Evolutionary conservation across 2,888 invertebrate species (phyloP).

Genomic region (Beris morrisii): DNA sequence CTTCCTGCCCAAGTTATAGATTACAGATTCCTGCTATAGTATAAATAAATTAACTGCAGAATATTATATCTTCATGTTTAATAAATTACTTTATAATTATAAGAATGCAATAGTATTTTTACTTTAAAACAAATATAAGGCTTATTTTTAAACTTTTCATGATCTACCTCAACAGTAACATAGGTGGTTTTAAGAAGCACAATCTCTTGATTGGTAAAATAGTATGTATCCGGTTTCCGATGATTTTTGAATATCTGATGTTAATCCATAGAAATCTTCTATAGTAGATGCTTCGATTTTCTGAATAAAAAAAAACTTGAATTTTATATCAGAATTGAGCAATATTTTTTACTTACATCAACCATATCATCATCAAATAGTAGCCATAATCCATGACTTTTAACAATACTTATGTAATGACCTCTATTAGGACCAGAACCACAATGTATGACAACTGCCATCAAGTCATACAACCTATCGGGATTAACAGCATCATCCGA

Average conservation of each 20-base stretch:
- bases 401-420: conserved; percentile 99
- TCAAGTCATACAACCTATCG: conserved; percentile 96
- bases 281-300: conserved; percentile 99
- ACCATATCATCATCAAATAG: conserved; percentile 99
- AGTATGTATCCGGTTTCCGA: conserved; percentile 99
- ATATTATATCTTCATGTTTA: background rate
- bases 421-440: conserved; percentile 99
- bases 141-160: background rate
- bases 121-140: background rate
- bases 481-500: conserved; percentile 98
- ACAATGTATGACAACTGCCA: conserved; percentile 99
- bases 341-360: conserved; percentile 72
- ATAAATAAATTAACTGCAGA: too few relatives aligned
- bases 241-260: conserved; percentile 97
- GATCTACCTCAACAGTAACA: background rate
- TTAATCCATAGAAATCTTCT: conserved; percentile 99
- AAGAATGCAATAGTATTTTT: background rate
- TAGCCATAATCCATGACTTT: conserved; percentile 98
- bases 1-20: too few relatives aligned
- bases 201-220: conserved; percentile 95
- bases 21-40: background rate
- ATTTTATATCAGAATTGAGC: conserved; percentile 6
- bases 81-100: conserved; percentile 1
- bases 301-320: conserved; percentile 61
- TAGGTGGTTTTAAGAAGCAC: conserved; percentile 51